Percentiles rank a stretch among this genome's conserved stretches.
Evolutionary conservation across 2,888 invertebrate genomes (phyloP).

Genomic region (Mellilla xanthometata): DNA sequence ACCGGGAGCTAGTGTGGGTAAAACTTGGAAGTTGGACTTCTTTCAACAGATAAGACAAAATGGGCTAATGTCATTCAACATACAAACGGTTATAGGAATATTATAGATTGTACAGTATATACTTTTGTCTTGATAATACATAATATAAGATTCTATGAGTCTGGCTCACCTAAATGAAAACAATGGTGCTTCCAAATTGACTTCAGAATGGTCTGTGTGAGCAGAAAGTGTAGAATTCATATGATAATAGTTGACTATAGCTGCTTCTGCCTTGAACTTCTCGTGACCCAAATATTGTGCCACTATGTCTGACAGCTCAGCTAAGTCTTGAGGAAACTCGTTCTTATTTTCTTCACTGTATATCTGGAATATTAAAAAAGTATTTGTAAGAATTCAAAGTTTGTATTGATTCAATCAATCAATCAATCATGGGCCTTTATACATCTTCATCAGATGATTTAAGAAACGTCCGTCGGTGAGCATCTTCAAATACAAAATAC

Average conservation of each 20-base stretch:
- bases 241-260: slow-evolving; percentile 98
- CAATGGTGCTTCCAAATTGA: slow-evolving; percentile 92
- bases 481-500: no score
- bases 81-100: no score
- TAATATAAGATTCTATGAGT: background rate
- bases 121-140: background rate
- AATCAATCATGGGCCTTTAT: no score
- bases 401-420: no score
- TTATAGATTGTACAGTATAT: no score
- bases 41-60: no score
- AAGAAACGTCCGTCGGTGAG: no score
- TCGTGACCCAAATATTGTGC: slow-evolving; percentile 81
- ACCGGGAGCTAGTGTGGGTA: no score
- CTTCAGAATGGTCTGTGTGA: slow-evolving; percentile 97
- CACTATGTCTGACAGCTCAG: slow-evolving; percentile 84
- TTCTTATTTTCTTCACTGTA: slow-evolving; percentile 87
- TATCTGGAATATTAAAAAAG: slow-evolving; percentile 62
- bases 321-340: slow-evolving; percentile 89
- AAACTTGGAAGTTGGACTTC: no score
- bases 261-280: slow-evolving; percentile 92
- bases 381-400: no score
- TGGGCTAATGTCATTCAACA: no score
- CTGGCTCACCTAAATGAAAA: slow-evolving; percentile 90
- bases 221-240: slow-evolving; percentile 95
- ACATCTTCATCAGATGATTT: no score